Percentiles rank a stretch among this genome's conserved stretches.
These are phyloP conservation scores for Pygoscelis adeliae DNA, from an alignment of 2,113 vertebrate species.

Conservation along the genomic window DNA sequence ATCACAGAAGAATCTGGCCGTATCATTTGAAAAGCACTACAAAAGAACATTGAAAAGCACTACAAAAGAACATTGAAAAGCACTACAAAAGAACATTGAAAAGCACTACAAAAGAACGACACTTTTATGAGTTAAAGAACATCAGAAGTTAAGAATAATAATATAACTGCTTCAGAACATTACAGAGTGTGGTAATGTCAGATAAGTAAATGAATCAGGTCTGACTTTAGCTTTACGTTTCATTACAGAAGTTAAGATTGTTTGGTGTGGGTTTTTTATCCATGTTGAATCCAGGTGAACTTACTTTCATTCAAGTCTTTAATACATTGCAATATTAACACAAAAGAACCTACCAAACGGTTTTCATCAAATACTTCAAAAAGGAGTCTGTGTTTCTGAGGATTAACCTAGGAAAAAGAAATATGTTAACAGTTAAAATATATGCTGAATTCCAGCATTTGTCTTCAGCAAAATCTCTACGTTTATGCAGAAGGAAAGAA, in stretches of 20 bases:
- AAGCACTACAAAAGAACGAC: background rate
- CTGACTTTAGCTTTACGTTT: background rate
- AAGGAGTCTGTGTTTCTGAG: constrained; percentile 89
- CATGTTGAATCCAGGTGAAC: background rate
- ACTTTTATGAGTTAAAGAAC: background rate
- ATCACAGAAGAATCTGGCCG: background rate
- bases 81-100: too few species aligned
- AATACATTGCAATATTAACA: background rate
- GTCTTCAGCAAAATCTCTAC: background rate
- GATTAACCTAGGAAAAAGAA: constrained; percentile 84
- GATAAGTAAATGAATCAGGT: background rate
- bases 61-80: too few species aligned
- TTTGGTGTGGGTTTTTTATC: background rate
- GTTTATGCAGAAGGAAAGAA: background rate
- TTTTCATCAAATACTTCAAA: constrained; percentile 99
- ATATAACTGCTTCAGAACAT: background rate
- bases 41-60: background rate
- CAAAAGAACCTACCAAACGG: constrained; percentile 86
- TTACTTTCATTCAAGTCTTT: background rate
- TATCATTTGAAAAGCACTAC: background rate
- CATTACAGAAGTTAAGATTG: background rate
- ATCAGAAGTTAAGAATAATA: background rate
- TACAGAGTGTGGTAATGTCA: background rate
- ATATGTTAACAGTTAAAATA: background rate
- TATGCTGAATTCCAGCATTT: background rate